These are phyloP conservation scores for Apodemia hepburni DNA, from an alignment of 2,888 invertebrate species.

Conservation along the genomic window DNA sequence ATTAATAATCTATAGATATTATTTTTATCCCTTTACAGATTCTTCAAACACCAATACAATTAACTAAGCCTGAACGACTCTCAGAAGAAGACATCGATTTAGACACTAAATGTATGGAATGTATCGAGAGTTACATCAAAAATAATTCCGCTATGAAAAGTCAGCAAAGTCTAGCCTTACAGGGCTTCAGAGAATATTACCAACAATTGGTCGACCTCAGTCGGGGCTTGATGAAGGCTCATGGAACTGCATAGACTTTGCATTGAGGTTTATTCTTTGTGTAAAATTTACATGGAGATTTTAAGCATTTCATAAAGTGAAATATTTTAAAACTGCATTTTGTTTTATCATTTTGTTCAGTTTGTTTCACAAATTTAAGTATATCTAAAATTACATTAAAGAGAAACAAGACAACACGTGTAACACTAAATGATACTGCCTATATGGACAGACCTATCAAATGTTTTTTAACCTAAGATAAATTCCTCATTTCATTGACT, in stretches of 20 bases:
- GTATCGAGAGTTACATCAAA: constrained; percentile 82
- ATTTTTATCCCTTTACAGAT: constrained; percentile 43
- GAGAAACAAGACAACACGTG: no score
- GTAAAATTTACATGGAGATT: background rate
- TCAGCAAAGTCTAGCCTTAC: constrained; percentile 85
- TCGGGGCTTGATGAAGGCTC: constrained; percentile 83
- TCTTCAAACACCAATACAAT: constrained; percentile 58
- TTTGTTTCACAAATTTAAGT: no score
- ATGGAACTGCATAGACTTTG: constrained; percentile 68
- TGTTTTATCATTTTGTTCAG: no score
- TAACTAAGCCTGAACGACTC: constrained; percentile 67
- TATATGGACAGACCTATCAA: no score
- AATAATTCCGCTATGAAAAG: constrained; percentile 83
- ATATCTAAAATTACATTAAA: no score
- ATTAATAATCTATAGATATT: background rate
- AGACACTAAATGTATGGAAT: constrained; percentile 77
- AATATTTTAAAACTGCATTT: background rate
- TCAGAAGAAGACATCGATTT: constrained; percentile 74
- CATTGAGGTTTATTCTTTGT: background rate
- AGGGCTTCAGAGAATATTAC: constrained; percentile 84
- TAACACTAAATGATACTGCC: no score
- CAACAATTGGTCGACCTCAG: constrained; percentile 80
- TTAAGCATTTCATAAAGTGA: background rate
- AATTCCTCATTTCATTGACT: no score
- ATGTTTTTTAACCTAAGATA: no score